Conservation (phyloP, 1,140 invertebrate species). For the Elysia chlorotica region DNA sequence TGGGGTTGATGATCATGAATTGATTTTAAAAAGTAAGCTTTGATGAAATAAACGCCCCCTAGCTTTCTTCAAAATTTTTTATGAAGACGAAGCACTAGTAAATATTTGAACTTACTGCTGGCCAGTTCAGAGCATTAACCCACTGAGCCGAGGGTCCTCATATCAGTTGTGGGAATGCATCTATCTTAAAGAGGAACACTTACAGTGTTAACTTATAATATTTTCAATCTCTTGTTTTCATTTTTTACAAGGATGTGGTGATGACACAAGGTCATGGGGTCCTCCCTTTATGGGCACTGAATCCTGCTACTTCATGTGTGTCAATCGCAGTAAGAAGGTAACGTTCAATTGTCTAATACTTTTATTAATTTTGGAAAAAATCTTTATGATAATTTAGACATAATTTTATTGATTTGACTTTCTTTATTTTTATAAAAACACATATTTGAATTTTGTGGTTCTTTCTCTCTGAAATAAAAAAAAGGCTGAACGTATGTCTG, state of each 20-base stretch:
- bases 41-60: not conserved
- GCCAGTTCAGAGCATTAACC: not conserved
- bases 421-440: not conserved
- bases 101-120: not conserved
- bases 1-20: too few relatives aligned
- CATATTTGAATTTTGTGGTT: too few relatives aligned
- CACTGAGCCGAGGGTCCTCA: not conserved
- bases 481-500: too few relatives aligned
- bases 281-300: conserved; percentile 83
- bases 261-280: conserved; percentile 91
- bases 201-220: not conserved
- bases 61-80: not conserved
- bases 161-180: not conserved
- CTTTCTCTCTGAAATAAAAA: too few relatives aligned
- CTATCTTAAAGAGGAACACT: not conserved
- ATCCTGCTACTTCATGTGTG: conserved; percentile 82
- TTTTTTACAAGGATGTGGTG: conserved; percentile 71
- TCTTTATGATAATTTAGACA: not conserved
- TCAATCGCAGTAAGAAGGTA: conserved; percentile 95
- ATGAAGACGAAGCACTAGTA: not conserved
- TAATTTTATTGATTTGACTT: not conserved
- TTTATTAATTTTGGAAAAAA: too few relatives aligned
- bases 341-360: too few relatives aligned
- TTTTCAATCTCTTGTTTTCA: not conserved
- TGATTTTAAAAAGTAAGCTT: not conserved